A percentile compares a stretch with the other conserved stretches of the same genome.
Conservation (phyloP, 1,140 invertebrate genomes). For the Solenopsis invicta region DNA sequence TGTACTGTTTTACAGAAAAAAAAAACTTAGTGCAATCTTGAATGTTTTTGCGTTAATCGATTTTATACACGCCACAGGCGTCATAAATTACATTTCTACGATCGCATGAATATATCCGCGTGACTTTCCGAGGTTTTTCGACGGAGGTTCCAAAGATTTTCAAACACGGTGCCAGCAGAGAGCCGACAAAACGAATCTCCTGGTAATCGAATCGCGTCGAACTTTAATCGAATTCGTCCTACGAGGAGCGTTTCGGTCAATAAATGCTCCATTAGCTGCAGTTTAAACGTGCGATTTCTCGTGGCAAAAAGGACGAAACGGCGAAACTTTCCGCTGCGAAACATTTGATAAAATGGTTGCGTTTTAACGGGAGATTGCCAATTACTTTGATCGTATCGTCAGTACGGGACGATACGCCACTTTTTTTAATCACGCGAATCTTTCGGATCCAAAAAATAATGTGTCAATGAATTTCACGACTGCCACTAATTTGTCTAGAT, state of each 20-base stretch:
- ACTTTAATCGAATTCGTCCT: slow-evolving; percentile 73
- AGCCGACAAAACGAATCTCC: slow-evolving; percentile 49
- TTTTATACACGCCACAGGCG: slow-evolving; percentile 26
- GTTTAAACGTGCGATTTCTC: slow-evolving; percentile 74
- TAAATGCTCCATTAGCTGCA: slow-evolving; percentile 75
- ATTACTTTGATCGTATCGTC: slow-evolving; percentile 69
- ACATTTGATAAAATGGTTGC: slow-evolving; percentile 68
- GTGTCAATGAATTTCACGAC: slow-evolving; percentile 8
- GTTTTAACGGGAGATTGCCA: slow-evolving; percentile 71
- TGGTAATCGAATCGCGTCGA: slow-evolving; percentile 64
- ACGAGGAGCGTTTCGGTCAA: slow-evolving; percentile 72
- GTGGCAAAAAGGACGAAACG: slow-evolving; percentile 56
- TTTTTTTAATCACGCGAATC: slow-evolving; percentile 2
- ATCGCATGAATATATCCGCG: slow-evolving; percentile 26
- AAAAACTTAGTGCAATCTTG: background rate
- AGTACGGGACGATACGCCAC: background rate
- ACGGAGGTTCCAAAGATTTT: slow-evolving; percentile 23
- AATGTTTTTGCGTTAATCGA: slow-evolving; percentile 32
- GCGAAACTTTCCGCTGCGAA: slow-evolving; percentile 57
- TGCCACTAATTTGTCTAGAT: background rate
- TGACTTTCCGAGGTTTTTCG: slow-evolving; percentile 5
- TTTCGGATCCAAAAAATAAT: background rate
- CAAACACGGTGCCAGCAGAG: slow-evolving; percentile 1
- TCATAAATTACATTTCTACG: slow-evolving; percentile 43
- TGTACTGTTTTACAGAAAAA: slow-evolving; percentile 17